Evolutionary conservation across 2,797 vertebrate genomes (phyloP).

Genomic region (Leuciscus waleckii): DNA sequence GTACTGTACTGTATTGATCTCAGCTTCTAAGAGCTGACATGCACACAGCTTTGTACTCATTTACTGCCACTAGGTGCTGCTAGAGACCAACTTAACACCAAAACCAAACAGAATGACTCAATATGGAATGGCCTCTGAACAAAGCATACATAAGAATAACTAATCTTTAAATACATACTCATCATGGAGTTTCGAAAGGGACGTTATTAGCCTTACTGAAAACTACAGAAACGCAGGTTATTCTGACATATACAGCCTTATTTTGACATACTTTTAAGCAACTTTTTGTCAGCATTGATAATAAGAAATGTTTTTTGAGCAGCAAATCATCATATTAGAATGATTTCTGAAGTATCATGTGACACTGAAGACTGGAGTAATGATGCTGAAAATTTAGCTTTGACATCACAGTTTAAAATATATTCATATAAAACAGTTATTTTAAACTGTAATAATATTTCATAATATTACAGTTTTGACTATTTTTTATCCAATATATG

Average conservation of each 20-base stretch:
- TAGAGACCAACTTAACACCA: conserved; percentile 83
- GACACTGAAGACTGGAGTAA: neutral
- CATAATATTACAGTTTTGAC: neutral
- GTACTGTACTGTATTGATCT: neutral
- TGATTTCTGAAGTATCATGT: neutral
- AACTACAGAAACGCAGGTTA: neutral
- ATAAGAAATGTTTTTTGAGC: neutral
- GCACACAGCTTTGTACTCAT: conserved; percentile 64
- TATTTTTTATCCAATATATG: neutral
- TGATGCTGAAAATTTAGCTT: neutral
- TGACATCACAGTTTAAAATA: neutral
- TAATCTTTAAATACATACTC: neutral
- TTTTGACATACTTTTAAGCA: too few species aligned
- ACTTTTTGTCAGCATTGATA: neutral
- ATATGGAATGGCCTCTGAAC: neutral
- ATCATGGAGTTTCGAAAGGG: neutral
- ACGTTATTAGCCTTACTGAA: neutral
- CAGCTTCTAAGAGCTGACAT: neutral
- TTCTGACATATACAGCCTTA: neutral
- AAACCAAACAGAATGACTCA: neutral
- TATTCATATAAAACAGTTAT: neutral
- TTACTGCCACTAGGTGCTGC: conserved; percentile 94
- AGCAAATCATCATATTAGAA: neutral
- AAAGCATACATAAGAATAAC: neutral
- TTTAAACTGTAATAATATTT: neutral